Percentiles rank a stretch among this genome's conserved stretches.
These are phyloP conservation scores for Sapayoa aenigma DNA, from an alignment of 2,113 vertebrate genomes.

Conservation along the genomic window DNA sequence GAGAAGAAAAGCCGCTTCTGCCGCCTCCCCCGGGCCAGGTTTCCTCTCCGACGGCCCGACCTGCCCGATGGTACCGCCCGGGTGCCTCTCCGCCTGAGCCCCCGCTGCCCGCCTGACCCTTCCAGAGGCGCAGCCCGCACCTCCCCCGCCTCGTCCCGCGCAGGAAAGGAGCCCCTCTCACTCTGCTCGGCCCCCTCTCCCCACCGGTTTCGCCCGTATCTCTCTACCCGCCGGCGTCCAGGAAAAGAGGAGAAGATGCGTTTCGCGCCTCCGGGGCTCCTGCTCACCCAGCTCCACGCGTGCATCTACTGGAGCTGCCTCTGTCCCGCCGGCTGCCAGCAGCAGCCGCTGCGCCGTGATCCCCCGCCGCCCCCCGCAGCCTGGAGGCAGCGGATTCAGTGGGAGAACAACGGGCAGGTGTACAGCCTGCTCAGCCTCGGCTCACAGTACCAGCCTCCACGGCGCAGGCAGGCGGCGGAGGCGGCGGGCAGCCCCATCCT, in stretches of 20 bases:
- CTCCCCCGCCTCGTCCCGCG: background rate
- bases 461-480: slow-evolving; percentile 56
- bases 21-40: background rate
- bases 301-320: slow-evolving; percentile 68
- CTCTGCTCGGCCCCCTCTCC: background rate
- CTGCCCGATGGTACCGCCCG: background rate
- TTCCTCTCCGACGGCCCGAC: background rate
- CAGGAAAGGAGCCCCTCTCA: background rate
- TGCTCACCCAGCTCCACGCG: slow-evolving; percentile 65
- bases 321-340: slow-evolving; percentile 58
- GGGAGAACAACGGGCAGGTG: slow-evolving; percentile 90
- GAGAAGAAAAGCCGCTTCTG: background rate
- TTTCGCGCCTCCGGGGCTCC: slow-evolving; percentile 37
- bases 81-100: background rate
- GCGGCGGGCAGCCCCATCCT: slow-evolving; percentile 52
- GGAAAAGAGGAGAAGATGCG: slow-evolving; percentile 34
- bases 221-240: background rate
- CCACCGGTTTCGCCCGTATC: background rate
- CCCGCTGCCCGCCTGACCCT: background rate
- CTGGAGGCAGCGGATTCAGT: slow-evolving; percentile 80
- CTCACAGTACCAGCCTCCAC: slow-evolving; percentile 79
- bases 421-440: slow-evolving; percentile 86
- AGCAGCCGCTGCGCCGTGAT: slow-evolving; percentile 60
- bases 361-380: slow-evolving; percentile 60
- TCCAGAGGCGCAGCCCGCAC: background rate